Percentiles rank a stretch among this genome's conserved stretches.
phyloP scores from a whole-genome alignment of 2,797 vertebrate genomes.

The Siniperca obscura region DNA sequence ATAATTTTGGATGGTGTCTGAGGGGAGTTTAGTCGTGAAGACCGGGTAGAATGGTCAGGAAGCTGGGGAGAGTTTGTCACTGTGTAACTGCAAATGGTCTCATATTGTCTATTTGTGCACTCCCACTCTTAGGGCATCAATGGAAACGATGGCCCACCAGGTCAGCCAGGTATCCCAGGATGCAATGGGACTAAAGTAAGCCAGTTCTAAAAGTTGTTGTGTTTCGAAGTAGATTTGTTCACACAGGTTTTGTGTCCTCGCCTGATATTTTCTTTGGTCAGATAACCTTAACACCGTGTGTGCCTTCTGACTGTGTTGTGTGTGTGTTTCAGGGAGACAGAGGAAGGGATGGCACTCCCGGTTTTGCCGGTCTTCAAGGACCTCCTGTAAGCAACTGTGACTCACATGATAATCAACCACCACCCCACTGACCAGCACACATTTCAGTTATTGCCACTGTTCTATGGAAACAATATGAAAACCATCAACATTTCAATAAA shows the following conservation, averaged over 20 bases:
- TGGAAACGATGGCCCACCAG: constrained; percentile 94
- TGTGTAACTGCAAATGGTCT: constrained; percentile 1
- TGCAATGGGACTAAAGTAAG: constrained; percentile 98
- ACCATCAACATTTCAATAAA: background rate
- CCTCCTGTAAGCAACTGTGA: constrained; percentile 86
- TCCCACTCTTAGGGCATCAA: constrained; percentile 90
- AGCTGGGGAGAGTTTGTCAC: background rate
- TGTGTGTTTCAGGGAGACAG: constrained; percentile 88
- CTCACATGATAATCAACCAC: background rate
- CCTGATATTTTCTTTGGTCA: background rate
- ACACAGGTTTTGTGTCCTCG: background rate
- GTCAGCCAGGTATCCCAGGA: constrained; percentile 92
- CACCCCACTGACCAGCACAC: background rate
- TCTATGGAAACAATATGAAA: constrained; percentile 1
- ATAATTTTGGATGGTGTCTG: background rate
- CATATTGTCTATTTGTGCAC: constrained; percentile 9
- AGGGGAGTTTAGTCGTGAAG: background rate
- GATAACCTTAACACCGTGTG: background rate
- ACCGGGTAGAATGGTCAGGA: background rate
- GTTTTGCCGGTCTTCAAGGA: constrained; percentile 88
- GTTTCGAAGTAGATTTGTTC: background rate
- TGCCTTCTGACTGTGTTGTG: constrained; percentile 23
- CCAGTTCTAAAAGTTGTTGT: background rate
- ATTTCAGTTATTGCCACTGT: background rate
- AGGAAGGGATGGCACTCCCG: constrained; percentile 88